Evolutionary conservation across 2,113 vertebrate genomes (phyloP).

Genomic region (Polypterus bichir): DNA sequence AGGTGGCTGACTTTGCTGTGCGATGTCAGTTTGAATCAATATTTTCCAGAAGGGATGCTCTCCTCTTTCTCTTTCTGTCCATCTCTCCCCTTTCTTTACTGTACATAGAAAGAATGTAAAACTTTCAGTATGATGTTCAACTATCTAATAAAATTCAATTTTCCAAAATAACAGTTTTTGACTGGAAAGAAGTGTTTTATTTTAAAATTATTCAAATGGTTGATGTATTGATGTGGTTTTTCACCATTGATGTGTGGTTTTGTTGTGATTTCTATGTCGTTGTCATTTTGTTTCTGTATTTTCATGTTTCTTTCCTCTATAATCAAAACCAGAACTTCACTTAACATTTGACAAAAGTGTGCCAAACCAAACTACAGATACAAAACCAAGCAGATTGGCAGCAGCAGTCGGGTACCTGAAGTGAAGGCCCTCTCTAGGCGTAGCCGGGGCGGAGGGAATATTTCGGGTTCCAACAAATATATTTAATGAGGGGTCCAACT

Average conservation of each 20-base stretch:
- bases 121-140: conserved; percentile 44
- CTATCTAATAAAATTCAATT: conserved; percentile 56
- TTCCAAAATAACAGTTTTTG: conserved; percentile 19
- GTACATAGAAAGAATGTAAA: conserved; percentile 28
- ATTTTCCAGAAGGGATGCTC: conserved; percentile 41
- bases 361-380: background rate
- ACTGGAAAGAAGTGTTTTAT: background rate
- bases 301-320: background rate
- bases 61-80: too few species aligned
- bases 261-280: too few species aligned
- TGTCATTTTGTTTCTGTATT: background rate
- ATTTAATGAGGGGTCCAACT: too few species aligned
- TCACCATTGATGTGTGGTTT: background rate
- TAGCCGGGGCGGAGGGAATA: too few species aligned
- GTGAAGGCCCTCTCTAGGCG: background rate
- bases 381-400: background rate
- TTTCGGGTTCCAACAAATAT: too few species aligned
- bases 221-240: conserved; percentile 5
- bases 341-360: background rate
- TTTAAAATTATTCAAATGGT: background rate
- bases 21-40: conserved; percentile 57
- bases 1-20: conserved; percentile 58
- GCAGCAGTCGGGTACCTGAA: background rate
- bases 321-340: background rate
- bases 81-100: conserved; percentile 26